Evolutionary conservation across 2,888 invertebrate species (phyloP), one percentile per base, ranked within the genome.

Genomic region (Brachyptera risi): DNA sequence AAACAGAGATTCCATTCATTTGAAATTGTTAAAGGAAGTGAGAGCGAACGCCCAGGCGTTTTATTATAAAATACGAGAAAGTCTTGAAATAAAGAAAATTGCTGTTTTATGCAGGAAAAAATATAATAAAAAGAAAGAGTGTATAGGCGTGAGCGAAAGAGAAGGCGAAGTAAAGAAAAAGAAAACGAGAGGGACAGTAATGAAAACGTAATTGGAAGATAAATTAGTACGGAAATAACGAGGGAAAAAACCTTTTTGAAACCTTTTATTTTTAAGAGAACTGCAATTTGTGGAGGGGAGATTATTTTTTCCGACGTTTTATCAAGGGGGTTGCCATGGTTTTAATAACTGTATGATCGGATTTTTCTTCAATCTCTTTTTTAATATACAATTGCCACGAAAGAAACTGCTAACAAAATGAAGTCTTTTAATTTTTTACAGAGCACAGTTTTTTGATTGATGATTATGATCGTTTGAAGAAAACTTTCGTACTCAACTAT

Each of bases 21-120:
- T 63, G 58, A 60, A 63, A 63, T 60, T 63, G 63, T 58, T 57
- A 60, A 60, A 63, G 63, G 60, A 63, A 62, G 37, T 35, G 21
- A 51, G 31, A 35, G 51, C 51, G 27, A 35, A 51, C 31, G 27
- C 51, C 19, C 21, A 40, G 60, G 59, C 56, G 63, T 51, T 63
- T 63, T 60, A 58, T 63, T 63, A 60, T 59, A 63, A 60, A 63
- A 60, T 60, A 58, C 56, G 54, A 19, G 59, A 59, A 62, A 56
- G 62, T 59, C 59, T 57, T 62, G 56, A 62, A 62, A 59, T 62
- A 62, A 62, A 62, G 62, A 62, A 62, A 59, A 62, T 59, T 59
- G 62, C 59, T 56, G 59, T 50, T 62, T 62, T 56, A 59, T 62
- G 59, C 56, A 59, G 49, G 57, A 59, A 58, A 58, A 56, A 58